These are phyloP conservation scores for Notolabrus celidotus DNA, from an alignment of 2,797 vertebrate genomes.

Conservation along the genomic window DNA sequence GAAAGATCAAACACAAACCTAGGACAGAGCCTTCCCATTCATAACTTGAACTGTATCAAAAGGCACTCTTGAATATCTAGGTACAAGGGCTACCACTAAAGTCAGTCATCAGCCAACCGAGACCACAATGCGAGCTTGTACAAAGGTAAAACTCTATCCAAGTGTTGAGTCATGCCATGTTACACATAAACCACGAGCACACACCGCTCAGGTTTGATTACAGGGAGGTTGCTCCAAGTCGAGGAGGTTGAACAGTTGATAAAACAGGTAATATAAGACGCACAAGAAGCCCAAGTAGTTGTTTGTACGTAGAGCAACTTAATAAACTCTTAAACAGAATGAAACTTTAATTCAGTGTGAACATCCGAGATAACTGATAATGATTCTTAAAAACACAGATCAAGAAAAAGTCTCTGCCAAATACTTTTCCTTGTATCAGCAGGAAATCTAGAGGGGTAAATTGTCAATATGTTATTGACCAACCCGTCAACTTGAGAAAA, in stretches of 20 bases:
- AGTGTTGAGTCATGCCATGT: conserved; percentile 76
- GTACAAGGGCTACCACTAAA: conserved; percentile 16
- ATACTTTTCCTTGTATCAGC: not conserved
- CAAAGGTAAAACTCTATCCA: conserved; percentile 59
- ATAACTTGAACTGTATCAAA: conserved; percentile 21
- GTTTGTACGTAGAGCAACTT: not conserved
- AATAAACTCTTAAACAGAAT: not conserved
- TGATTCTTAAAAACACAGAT: too few species aligned
- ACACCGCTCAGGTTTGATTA: conserved; percentile 15
- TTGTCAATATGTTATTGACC: conserved; percentile 33
- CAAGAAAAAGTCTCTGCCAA: not conserved
- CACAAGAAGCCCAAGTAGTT: not conserved
- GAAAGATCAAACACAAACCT: not conserved
- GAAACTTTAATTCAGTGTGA: too few species aligned
- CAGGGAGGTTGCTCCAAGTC: not conserved
- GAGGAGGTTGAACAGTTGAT: not conserved
- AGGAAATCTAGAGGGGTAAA: conserved; percentile 4
- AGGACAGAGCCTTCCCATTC: not conserved
- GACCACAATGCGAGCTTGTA: conserved; percentile 36
- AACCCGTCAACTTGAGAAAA: conserved; percentile 13
- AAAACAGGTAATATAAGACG: not conserved
- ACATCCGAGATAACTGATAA: too few species aligned
- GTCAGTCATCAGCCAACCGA: conserved; percentile 8
- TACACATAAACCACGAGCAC: conserved; percentile 65
- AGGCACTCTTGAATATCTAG: conserved; percentile 16